Conservation (phyloP, 1,140 invertebrate genomes). For the Drosophila santomea region DNA sequence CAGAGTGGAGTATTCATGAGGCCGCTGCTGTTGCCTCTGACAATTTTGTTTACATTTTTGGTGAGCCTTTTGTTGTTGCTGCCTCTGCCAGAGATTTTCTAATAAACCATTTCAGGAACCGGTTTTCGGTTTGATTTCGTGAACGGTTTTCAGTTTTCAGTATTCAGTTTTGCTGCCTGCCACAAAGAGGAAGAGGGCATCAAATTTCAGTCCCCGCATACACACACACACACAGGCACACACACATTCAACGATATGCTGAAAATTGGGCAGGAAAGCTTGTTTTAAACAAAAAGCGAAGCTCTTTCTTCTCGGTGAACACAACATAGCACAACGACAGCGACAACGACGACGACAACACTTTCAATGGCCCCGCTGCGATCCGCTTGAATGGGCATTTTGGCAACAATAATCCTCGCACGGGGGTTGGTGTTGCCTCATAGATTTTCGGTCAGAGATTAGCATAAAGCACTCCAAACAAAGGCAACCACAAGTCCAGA, state of each 20-base stretch:
- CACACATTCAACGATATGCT: conserved; percentile 2
- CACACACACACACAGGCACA: conserved; percentile 12
- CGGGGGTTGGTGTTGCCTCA: conserved; percentile 48
- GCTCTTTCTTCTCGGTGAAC: conserved; percentile 68
- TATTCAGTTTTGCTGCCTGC: conserved; percentile 52
- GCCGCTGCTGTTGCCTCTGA: conserved; percentile 49
- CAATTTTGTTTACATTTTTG: conserved; percentile 79
- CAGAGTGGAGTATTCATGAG: conserved; percentile 23
- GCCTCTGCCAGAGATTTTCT: conserved; percentile 69
- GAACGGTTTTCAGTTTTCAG: conserved; percentile 58
- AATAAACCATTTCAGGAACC: conserved; percentile 79
- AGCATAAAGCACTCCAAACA: conserved; percentile 67
- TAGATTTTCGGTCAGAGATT: conserved; percentile 79
- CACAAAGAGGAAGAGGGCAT: conserved; percentile 59
- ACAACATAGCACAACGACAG: conserved; percentile 44
- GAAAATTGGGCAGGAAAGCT: conserved; percentile 68
- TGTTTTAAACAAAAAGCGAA: conserved; percentile 76
- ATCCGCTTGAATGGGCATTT: conserved; percentile 59
- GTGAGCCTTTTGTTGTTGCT: conserved; percentile 46
- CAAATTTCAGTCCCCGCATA: conserved; percentile 76
- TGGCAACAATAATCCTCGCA: conserved; percentile 53
- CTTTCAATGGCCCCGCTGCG: conserved; percentile 65
- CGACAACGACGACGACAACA: conserved; percentile 62
- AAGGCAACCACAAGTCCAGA: conserved; percentile 69
- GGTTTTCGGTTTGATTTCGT: conserved; percentile 70